Conservation (phyloP, 1,140 invertebrate species). For the Acromyrmex echinatior region DNA sequence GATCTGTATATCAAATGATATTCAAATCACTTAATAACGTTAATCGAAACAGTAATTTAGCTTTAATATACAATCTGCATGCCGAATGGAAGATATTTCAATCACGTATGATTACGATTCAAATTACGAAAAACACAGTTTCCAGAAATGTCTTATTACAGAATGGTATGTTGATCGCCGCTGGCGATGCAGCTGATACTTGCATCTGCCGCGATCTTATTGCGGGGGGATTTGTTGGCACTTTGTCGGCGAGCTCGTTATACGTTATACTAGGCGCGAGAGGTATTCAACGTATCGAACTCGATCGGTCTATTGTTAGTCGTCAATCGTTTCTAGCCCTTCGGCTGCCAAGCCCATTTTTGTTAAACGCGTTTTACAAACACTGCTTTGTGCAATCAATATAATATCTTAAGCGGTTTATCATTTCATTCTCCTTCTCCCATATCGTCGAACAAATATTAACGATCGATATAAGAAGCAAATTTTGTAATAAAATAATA, state of each 20-base stretch:
- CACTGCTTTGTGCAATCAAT: background rate
- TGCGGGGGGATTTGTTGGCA: slow-evolving; percentile 67
- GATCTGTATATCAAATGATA: background rate
- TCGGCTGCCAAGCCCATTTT: slow-evolving; percentile 17
- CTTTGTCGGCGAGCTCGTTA: slow-evolving; percentile 73
- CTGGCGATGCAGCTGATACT: slow-evolving; percentile 73
- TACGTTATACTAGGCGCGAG: slow-evolving; percentile 50
- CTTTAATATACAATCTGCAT: background rate
- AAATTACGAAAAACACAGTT: background rate
- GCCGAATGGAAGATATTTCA: background rate
- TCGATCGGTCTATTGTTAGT: slow-evolving; percentile 70
- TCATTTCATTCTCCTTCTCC: slow-evolving; percentile 1
- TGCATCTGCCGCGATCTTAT: slow-evolving; percentile 74
- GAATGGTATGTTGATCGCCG: slow-evolving; percentile 7
- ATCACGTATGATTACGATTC: background rate
- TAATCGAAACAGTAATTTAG: slow-evolving; percentile 14
- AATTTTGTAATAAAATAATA: background rate
- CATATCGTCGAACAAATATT: background rate
- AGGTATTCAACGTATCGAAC: slow-evolving; percentile 65
- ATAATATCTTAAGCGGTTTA: background rate
- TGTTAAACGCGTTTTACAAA: slow-evolving; percentile 10
- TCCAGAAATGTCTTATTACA: slow-evolving; percentile 1
- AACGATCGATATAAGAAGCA: background rate
- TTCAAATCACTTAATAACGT: background rate
- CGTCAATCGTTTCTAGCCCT: slow-evolving; percentile 43